Conservation (phyloP, 2,113 vertebrate species). For the Marcusenius ussheri region DNA sequence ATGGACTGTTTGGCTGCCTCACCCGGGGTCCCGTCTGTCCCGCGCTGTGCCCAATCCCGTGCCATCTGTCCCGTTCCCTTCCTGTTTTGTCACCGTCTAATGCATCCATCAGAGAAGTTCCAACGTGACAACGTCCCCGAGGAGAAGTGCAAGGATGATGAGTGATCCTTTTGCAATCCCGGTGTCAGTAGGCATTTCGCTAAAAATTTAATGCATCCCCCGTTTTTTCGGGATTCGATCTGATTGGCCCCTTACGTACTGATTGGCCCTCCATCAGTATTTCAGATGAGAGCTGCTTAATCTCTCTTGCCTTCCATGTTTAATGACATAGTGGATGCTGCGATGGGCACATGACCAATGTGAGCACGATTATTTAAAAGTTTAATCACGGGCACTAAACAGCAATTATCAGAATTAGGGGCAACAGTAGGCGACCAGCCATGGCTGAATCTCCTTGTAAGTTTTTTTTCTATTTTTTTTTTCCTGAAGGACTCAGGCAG, state of each 20-base stretch:
- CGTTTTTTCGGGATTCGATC: no score
- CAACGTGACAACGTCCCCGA: neutral
- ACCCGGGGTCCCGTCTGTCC: neutral
- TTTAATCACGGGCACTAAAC: neutral
- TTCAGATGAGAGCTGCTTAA: neutral
- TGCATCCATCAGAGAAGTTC: neutral
- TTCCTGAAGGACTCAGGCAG: neutral
- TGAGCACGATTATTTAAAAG: neutral
- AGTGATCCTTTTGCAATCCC: neutral
- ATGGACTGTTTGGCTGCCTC: neutral
- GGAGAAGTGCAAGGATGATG: neutral
- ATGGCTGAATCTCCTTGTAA: neutral
- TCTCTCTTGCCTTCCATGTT: neutral
- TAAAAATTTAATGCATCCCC: neutral
- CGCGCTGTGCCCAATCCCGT: neutral
- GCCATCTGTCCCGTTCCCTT: neutral
- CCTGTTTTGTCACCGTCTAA: neutral
- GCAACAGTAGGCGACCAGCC: no score
- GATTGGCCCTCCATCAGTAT: neutral
- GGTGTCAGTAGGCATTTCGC: neutral
- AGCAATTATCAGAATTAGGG: neutral
- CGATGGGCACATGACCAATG: neutral
- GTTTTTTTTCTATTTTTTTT: neutral
- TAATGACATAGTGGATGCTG: neutral
- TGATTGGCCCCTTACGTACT: neutral